phyloP scores from a whole-genome alignment of 92 coral and sea anemone genomes.

The Bergia puertoricense region DNA sequence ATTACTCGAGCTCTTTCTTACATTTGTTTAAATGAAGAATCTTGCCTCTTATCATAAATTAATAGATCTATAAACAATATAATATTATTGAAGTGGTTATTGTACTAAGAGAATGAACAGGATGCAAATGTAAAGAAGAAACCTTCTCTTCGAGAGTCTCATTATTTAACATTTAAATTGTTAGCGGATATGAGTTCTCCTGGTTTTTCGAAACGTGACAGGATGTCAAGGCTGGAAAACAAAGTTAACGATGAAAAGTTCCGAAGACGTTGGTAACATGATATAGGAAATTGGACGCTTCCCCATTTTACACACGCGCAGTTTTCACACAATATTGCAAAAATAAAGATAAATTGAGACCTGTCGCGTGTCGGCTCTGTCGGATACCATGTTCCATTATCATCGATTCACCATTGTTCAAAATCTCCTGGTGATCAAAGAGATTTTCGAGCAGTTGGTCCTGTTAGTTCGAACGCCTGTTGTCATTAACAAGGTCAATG shows the following conservation, averaged over 20 bases:
- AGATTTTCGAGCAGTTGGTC: not conserved
- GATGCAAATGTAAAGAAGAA: not conserved
- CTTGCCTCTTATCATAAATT: not conserved
- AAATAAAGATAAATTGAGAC: not conserved
- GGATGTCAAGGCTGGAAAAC: not conserved
- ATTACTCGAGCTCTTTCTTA: not conserved
- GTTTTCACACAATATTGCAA: not conserved
- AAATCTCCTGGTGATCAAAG: constrained; percentile 30
- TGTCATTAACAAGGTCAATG: not conserved
- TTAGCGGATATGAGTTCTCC: not conserved
- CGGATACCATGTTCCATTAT: not conserved
- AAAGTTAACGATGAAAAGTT: not conserved
- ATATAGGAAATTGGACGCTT: not conserved
- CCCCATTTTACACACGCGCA: not conserved
- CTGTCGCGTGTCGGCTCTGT: not conserved
- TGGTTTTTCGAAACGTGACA: not conserved
- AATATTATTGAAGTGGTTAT: not conserved
- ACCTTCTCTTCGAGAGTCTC: not conserved
- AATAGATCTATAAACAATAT: not conserved
- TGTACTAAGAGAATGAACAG: not conserved
- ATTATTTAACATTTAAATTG: no score
- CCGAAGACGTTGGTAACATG: not conserved
- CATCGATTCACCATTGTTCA: not conserved
- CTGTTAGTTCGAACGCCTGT: not conserved
- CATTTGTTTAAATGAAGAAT: not conserved